Evolutionary conservation across 1,140 invertebrate genomes (phyloP).

Genomic region (Mycetomoellerius zeteki): DNA sequence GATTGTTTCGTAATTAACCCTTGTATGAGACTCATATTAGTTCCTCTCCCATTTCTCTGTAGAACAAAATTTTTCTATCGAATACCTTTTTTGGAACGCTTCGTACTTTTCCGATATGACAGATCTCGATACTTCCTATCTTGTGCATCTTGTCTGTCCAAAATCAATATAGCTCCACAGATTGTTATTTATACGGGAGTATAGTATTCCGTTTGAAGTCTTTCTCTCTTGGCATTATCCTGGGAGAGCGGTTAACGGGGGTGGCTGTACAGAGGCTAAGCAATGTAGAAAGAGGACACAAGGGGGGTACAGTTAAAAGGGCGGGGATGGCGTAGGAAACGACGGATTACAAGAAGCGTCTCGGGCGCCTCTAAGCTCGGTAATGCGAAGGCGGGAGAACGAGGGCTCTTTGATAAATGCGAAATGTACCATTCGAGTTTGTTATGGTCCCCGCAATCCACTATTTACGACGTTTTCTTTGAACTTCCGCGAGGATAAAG

Average conservation of each 20-base stretch:
- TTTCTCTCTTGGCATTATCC: slow-evolving; percentile 73
- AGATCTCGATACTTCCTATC: slow-evolving; percentile 35
- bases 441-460: slow-evolving; percentile 76
- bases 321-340: slow-evolving; percentile 58
- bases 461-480: slow-evolving; percentile 78
- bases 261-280: slow-evolving; percentile 45
- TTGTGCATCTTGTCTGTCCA: slow-evolving; percentile 48
- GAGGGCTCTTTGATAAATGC: slow-evolving; percentile 78
- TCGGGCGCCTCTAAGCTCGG: slow-evolving; percentile 73
- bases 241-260: slow-evolving; percentile 64
- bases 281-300: neutral
- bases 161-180: slow-evolving; percentile 72
- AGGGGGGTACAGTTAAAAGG: slow-evolving; percentile 5
- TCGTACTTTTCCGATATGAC: slow-evolving; percentile 47
- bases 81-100: neutral
- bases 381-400: slow-evolving; percentile 72
- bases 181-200: slow-evolving; percentile 76
- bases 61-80: neutral
- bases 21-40: neutral
- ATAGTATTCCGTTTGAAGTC: slow-evolving; percentile 77
- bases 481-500: slow-evolving; percentile 69
- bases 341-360: slow-evolving; percentile 78
- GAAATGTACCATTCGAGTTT: slow-evolving; percentile 78
- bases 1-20: slow-evolving; percentile 34
- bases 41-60: neutral